A percentile compares a stretch with the other conserved stretches of the same genome.
Evolutionary conservation across 53 echinoderm and acorn worm genomes (phyloP).

Genomic region (Holothuria scabra): DNA sequence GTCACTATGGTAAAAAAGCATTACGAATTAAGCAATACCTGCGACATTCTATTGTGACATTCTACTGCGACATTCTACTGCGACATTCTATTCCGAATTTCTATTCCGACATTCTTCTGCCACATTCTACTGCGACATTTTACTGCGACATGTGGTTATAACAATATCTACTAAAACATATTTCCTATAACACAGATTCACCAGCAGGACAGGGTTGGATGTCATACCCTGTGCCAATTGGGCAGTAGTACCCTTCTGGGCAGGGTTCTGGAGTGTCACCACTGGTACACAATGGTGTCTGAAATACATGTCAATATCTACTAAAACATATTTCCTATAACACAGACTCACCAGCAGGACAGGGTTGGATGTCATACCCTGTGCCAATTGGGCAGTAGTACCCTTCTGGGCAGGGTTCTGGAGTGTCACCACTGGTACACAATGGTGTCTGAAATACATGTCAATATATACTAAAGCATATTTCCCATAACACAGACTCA

Average conservation of each 20-base stretch:
- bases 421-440: conserved; percentile 75
- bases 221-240: conserved; percentile 80
- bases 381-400: conserved; percentile 92
- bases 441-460: conserved; percentile 74
- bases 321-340: no score
- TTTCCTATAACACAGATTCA: background rate
- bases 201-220: conserved; percentile 81
- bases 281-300: conserved; percentile 68
- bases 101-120: no score
- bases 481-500: conserved; percentile 68
- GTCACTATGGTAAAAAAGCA: background rate
- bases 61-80: no score
- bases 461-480: background rate
- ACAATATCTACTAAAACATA: no score
- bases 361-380: conserved; percentile 73
- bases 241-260: conserved; percentile 92
- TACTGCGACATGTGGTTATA: no score
- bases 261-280: conserved; percentile 86
- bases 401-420: conserved; percentile 90
- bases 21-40: background rate
- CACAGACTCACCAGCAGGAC: conserved; percentile 68
- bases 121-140: no score
- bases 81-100: no score
- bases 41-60: no score
- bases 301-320: conserved; percentile 60